Percentiles rank a stretch among this genome's conserved stretches.
phyloP scores from a whole-genome alignment of 2,888 invertebrate genomes.

The Pardosa pseudoannulata region DNA sequence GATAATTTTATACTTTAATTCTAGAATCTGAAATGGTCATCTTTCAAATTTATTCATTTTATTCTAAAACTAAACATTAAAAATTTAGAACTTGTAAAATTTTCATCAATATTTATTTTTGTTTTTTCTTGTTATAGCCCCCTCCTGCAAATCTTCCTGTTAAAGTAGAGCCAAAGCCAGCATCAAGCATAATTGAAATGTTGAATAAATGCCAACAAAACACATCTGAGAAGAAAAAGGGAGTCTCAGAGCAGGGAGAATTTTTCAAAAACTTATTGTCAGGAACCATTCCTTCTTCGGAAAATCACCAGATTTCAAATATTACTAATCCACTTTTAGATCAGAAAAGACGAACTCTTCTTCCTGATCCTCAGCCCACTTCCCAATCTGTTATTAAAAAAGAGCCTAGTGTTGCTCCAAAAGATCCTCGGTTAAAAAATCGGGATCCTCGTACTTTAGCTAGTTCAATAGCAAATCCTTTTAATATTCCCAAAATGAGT shows the following conservation, averaged over 20 bases:
- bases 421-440: slow-evolving; percentile 64
- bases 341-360: slow-evolving; percentile 33
- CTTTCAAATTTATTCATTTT: too few relatives aligned
- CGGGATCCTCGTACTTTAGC: slow-evolving; percentile 72
- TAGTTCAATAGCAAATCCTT: background rate
- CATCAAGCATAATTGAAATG: slow-evolving; percentile 73
- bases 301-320: background rate
- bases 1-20: too few relatives aligned
- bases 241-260: slow-evolving; percentile 5
- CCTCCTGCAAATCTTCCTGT: slow-evolving; percentile 32
- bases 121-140: slow-evolving; percentile 32
- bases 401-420: background rate
- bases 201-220: slow-evolving; percentile 72
- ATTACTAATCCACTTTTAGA: background rate
- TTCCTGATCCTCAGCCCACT: slow-evolving; percentile 37
- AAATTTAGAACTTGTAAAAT: too few relatives aligned
- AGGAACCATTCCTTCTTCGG: slow-evolving; percentile 26
- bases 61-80: too few relatives aligned
- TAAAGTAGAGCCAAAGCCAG: slow-evolving; percentile 12
- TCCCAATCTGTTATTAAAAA: background rate
- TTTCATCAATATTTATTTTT: too few relatives aligned
- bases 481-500: slow-evolving; percentile 17
- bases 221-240: slow-evolving; percentile 34
- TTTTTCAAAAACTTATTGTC: slow-evolving; percentile 72
- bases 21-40: too few relatives aligned